Percentiles rank a stretch among this genome's conserved stretches.
Evolutionary conservation across 2,888 invertebrate species (phyloP).

Genomic region (Copidosoma aretas): DNA sequence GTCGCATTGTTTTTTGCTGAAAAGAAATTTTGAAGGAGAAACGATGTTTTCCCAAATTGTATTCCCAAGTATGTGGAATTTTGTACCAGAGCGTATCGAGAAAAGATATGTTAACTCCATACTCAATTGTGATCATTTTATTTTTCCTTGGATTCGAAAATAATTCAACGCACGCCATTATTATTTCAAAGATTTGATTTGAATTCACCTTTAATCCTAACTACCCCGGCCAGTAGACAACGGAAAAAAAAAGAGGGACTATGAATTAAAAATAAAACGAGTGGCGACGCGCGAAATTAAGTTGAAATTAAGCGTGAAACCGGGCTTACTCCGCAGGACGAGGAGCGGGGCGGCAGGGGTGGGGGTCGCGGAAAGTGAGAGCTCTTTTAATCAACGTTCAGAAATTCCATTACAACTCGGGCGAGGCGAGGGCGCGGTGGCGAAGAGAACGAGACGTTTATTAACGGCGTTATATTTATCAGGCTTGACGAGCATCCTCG

Average conservation of each 20-base stretch:
- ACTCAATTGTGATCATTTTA: neutral
- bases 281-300: slow-evolving; percentile 5
- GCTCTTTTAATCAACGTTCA: slow-evolving; percentile 45
- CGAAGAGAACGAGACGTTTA: slow-evolving; percentile 26
- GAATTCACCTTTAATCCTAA: neutral
- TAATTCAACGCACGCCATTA: neutral
- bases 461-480: slow-evolving; percentile 16
- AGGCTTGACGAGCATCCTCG: neutral
- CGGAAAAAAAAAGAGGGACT: neutral
- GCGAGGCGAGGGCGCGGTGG: slow-evolving; percentile 45
- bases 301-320: slow-evolving; percentile 28
- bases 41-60: too few relatives aligned
- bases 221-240: neutral
- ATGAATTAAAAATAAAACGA: slow-evolving; percentile 12
- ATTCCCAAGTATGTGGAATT: too few relatives aligned
- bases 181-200: neutral
- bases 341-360: too few relatives aligned
- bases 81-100: too few relatives aligned
- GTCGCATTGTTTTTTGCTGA: too few relatives aligned
- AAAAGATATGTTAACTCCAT: too few relatives aligned
- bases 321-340: slow-evolving; percentile 13
- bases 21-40: too few relatives aligned
- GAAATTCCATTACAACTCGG: slow-evolving; percentile 56
- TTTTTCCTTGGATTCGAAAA: neutral
- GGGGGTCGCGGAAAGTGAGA: slow-evolving; percentile 18